Conservation (phyloP, 2,113 vertebrate genomes). For the Hylia prasina region DNA sequence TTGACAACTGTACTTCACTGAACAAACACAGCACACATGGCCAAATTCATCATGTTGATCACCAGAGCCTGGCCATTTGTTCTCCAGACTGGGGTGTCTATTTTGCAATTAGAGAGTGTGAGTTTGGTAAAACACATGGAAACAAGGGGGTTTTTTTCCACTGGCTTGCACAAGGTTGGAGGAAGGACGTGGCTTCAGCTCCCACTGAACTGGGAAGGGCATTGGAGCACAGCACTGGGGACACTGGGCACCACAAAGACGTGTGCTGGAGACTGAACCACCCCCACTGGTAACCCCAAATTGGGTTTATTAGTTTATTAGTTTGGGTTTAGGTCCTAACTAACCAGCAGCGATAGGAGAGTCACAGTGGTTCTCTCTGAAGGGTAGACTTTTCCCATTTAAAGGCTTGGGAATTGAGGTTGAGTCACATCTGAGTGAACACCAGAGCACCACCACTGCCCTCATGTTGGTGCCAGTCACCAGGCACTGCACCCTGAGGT, state of each 20-base stretch:
- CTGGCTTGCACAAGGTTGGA: not conserved
- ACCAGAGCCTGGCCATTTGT: conserved; percentile 15
- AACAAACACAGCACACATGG: conserved; percentile 52
- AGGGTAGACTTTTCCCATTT: not conserved
- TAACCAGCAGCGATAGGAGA: not conserved
- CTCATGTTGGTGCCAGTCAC: not conserved
- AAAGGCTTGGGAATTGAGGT: not conserved
- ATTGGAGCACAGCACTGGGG: not conserved
- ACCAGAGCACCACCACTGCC: not conserved
- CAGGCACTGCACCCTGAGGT: not conserved
- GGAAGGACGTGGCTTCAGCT: not conserved
- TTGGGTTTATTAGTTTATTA: not conserved
- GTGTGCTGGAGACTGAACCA: not conserved
- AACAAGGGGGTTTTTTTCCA: not conserved
- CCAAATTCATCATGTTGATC: conserved; percentile 12
- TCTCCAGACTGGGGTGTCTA: not conserved
- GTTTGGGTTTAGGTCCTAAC: not conserved
- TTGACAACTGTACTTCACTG: conserved; percentile 46
- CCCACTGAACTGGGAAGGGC: not conserved
- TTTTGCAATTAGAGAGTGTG: not conserved
- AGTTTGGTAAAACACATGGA: not conserved
- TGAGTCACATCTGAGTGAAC: not conserved
- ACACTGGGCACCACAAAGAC: not conserved
- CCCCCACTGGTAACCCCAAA: not conserved
- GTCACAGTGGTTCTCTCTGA: not conserved